Base-by-base conservation (phyloP, 2,113 vertebrate species). In the Eublepharis macularius region DNA sequence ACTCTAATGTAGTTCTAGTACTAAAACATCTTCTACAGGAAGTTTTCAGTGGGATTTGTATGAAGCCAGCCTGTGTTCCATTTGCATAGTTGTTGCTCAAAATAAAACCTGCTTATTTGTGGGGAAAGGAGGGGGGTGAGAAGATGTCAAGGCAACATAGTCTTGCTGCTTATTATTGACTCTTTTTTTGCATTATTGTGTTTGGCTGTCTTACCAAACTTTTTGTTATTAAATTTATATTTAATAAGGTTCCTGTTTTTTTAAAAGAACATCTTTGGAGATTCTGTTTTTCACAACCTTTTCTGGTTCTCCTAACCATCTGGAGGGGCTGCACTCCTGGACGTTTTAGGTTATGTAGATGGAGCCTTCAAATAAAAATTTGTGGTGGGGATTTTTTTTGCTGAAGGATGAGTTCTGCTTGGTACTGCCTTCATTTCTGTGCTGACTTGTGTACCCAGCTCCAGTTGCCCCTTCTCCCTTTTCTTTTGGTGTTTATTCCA, bases 1-100 rank as follows among this genome's bases (percentile, higher is more conserved):
- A n/a, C 89, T 89, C 82, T 86, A 49, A 74, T 63, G 91, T 63
- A 80, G 88, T 74, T 17, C 82, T 85, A 49, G 45, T 32, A 69
- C 90, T 87, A 47, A 69, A 86, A 49, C 17, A 16, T 77, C 16
- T 65, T 68, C 77, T 66, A 79, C 77, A 83, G 76, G 90, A 34
- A 1, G 3, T 91, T 57, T 73, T 87, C 2, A 0, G 82, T 92
- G 91, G 0, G 0, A 29, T 8, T 41, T 79, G 5, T 49, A 36
- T n/a, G 63, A 41, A 70, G 29, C 9, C 34, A 63, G 76, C n/a
- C 29, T 47, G 21, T 57, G 36, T 54, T 80, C 17, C 4, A 8
- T 76, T 80, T 32, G 54, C 84, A 72, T 80, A 78, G 43, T 21
- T 9, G 75, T 79, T 12, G 29, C 75, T 63, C 13, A 17, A n/a